These are phyloP conservation scores for Mellilla xanthometata DNA, from an alignment of 2,888 invertebrate species.

Conservation along the genomic window DNA sequence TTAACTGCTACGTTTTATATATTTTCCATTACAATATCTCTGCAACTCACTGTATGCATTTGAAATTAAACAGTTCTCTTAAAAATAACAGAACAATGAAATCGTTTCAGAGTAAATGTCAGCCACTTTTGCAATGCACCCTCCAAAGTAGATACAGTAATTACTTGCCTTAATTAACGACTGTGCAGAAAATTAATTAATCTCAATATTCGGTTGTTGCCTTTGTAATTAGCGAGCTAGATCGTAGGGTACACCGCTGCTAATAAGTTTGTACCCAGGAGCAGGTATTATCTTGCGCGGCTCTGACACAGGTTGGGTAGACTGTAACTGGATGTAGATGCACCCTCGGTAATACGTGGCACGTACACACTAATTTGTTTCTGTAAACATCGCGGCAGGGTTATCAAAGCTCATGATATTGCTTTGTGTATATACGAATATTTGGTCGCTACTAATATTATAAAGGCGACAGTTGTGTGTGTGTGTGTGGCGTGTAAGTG, in stretches of 20 bases:
- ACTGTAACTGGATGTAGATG: conserved; percentile 4
- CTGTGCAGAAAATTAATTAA: conserved; percentile 29
- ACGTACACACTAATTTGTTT: conserved; percentile 47
- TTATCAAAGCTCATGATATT: conserved; percentile 15
- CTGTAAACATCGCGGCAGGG: conserved; percentile 39
- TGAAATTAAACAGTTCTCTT: too few species aligned
- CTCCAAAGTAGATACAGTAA: conserved; percentile 3
- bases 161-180: conserved; percentile 26
- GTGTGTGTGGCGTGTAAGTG: too few species aligned
- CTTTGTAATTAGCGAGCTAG: conserved; percentile 30
- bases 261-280: conserved; percentile 19
- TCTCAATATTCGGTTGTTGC: conserved; percentile 30
- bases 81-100: neutral
- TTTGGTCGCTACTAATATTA: too few species aligned
- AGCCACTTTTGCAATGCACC: neutral
- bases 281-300: conserved; percentile 29
- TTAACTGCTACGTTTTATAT: too few species aligned
- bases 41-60: too few species aligned
- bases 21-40: too few species aligned
- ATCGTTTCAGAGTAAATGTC: neutral
- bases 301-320: conserved; percentile 7
- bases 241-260: conserved; percentile 16
- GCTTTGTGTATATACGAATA: too few species aligned
- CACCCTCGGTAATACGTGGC: conserved; percentile 9
- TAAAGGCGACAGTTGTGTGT: too few species aligned